Evolutionary conservation across 2,888 invertebrate genomes (phyloP), one percentile per base, ranked within the genome.

Genomic region (Micropterix aruncella): DNA sequence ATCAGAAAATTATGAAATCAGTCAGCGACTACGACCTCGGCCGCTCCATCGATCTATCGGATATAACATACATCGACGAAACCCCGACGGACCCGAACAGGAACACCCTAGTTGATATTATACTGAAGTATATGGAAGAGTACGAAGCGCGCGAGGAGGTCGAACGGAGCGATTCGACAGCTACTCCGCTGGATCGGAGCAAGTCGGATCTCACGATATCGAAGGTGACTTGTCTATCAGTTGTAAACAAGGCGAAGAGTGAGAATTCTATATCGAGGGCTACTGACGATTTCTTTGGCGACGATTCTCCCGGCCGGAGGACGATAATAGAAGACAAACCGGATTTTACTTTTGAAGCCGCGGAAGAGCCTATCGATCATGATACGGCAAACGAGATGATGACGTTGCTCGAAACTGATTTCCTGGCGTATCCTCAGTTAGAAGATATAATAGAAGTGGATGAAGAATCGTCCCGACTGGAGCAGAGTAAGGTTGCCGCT

Each of bases 361-460:
- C 12, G 5, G 27, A 27, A 27, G 27, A 5, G 5, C 7, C 5
- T 7, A 12, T 27, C 27, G 27, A 27, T 27, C 5, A 12, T 12
- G 12, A 7, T 27, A 3, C 17, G 9, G 38, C 18, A 18, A 55
- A 56, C 36, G 61, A 65, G 38, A 43, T 40, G 12, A 68, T 68
- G 41, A 65, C 61, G 0, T 68, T 69, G 68, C 61, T 61, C 1
- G 68, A 67, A 27, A 27, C 27, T 27, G 27, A 27, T 27, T 27
- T 27, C 12, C 65, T 65, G 0, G 68, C 61, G 43, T 68, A 69
- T 46, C 62, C 68, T 2, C 69, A 70, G 43, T 44, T 70, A 5
- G 70, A 70, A 1, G 70, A 70, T 50, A 70, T 70, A 9, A 47
- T 67, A 16, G 70, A 70, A 54, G 70, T 70, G 56, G 70, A 70